Percentiles rank a stretch among this genome's conserved stretches.
Evolutionary conservation across 2,888 invertebrate species (phyloP).

Genomic region (Limnephilus auricula): DNA sequence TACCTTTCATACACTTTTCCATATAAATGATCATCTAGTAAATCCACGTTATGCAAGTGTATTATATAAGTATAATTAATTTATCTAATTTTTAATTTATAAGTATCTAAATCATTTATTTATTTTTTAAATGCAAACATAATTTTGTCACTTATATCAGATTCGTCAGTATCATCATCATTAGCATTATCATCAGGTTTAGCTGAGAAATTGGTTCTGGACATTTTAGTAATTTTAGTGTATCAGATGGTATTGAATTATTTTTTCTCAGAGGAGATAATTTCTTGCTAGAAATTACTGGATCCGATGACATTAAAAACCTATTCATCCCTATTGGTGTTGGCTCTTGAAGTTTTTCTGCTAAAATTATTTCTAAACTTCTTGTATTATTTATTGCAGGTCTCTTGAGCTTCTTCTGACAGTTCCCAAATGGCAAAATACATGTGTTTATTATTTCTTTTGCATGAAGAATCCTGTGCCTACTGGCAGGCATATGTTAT

Average conservation of each 20-base stretch:
- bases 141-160: background rate
- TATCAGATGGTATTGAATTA: background rate
- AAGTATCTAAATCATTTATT: too few species aligned
- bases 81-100: too few species aligned
- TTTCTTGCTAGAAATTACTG: background rate
- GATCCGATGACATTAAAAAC: too few species aligned
- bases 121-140: too few species aligned
- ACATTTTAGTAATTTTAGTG: background rate
- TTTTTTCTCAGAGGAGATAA: background rate
- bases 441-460: too few species aligned
- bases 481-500: too few species aligned
- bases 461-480: too few species aligned
- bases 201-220: background rate
- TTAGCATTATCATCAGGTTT: background rate
- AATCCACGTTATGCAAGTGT: too few species aligned
- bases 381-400: background rate
- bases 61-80: too few species aligned
- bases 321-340: background rate
- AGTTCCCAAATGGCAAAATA: too few species aligned
- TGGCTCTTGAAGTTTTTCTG: background rate
- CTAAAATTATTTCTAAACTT: background rate
- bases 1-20: too few species aligned
- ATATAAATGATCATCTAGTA: too few species aligned
- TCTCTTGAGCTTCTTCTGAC: background rate
- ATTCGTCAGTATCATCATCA: background rate